Base-by-base conservation (phyloP, 2,113 vertebrate genomes). In the Nestor notabilis region DNA sequence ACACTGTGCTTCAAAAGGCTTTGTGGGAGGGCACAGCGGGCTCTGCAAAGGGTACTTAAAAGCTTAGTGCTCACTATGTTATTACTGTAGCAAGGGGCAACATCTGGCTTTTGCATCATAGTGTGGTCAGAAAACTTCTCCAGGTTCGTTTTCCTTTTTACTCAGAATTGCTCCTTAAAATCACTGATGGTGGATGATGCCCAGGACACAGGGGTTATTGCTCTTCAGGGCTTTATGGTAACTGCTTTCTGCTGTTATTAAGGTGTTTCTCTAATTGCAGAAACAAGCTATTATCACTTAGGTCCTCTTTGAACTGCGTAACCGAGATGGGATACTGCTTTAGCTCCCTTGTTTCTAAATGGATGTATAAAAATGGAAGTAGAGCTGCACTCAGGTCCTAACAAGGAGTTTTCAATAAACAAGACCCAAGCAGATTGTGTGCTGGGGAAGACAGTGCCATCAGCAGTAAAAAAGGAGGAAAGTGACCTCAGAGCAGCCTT, bases 231-330 rank as follows among this genome's bases (percentile, higher is more conserved):
- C 5, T 89, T 43, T 7, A 6, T 28, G 17, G 75, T 39, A 71
- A 27, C 35, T 72, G 25, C 33, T 72, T 50, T 33, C 50, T 81
- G 58, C 70, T 47, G 1, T 21, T 46, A 4, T 41, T 31, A 8
- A 47, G 23, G 63, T 10, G n/a, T 12, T 87, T 49, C 64, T 90
- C 27, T 89, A 87, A 78, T 66, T 74, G 74, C 55, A 84, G 55
- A 61, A 63, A 20, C 4, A 12, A 49, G 28, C 10, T 10, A 1
- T 37, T 17, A 3, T 4, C 18, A 0, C 5, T 1, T 13, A 17
- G 4, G 17, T 49, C 46, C 69, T 53, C 60, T 17, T 28, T 69
- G 41, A 13, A 3, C 18, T 77, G 49, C 64, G 14, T 33, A 29
- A 29, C 27, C 0, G 3, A 60, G 41, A 16, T 4, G 3, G 0